Percentiles rank a stretch among this genome's conserved stretches.
Conservation (phyloP, 2,797 vertebrate genomes). For the Ctenopoma kingsleyae region DNA sequence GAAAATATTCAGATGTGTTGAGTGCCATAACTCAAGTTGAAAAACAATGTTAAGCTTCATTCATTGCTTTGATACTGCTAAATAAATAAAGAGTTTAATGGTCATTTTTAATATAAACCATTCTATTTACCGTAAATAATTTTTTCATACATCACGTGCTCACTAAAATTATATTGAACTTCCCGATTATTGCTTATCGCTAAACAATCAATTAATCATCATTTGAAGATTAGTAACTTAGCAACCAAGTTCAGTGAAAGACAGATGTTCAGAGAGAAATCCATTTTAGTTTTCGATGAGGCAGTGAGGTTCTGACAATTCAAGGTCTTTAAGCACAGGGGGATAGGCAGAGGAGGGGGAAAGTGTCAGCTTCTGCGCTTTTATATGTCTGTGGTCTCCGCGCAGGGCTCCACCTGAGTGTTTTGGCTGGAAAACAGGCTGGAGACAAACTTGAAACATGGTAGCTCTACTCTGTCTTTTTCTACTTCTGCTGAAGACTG, state of each 20-base stretch:
- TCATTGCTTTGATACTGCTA: background rate
- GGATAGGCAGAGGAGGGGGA: constrained; percentile 19
- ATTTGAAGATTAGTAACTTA: no score
- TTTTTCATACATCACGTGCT: background rate
- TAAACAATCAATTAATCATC: no score
- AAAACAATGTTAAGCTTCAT: background rate
- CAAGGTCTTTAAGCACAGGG: constrained; percentile 47
- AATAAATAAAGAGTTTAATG: background rate
- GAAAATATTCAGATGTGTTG: background rate
- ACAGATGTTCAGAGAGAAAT: constrained; percentile 50
- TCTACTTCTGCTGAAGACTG: constrained; percentile 70
- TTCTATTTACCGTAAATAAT: background rate
- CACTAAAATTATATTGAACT: background rate
- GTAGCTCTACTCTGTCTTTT: constrained; percentile 60
- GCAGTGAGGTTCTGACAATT: constrained; percentile 55
- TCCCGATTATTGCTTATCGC: background rate
- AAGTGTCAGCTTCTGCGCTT: constrained; percentile 52
- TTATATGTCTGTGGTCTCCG: constrained; percentile 38
- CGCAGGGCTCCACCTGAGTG: constrained; percentile 51
- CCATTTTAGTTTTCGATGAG: constrained; percentile 49
- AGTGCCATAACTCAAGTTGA: background rate
- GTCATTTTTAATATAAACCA: background rate
- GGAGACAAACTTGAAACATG: constrained; percentile 64
- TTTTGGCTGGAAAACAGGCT: constrained; percentile 50
- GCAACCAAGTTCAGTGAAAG: constrained; percentile 29